Evolutionary conservation across 2,888 invertebrate species (phyloP).

Genomic region (Coelinius sp.): DNA sequence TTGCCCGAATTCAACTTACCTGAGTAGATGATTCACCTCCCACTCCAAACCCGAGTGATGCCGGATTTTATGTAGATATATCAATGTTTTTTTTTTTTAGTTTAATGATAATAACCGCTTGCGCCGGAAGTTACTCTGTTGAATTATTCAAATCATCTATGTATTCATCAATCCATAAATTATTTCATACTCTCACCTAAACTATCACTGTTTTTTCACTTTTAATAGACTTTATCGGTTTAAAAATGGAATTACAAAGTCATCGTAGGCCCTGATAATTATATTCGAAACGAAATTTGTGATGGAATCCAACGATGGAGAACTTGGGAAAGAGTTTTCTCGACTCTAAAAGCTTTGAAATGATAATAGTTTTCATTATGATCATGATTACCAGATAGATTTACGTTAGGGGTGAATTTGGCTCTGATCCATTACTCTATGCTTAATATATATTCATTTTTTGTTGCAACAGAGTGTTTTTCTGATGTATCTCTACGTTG

Average conservation of each 20-base stretch:
- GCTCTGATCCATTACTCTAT: too few relatives aligned
- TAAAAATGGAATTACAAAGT: too few relatives aligned
- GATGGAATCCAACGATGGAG: too few relatives aligned
- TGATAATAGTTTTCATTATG: too few relatives aligned
- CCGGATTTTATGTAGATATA: not conserved
- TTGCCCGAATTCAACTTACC: conserved; percentile 28
- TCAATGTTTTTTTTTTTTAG: not conserved
- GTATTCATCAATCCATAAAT: not conserved
- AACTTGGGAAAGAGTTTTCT: too few relatives aligned
- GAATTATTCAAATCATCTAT: not conserved
- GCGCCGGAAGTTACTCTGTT: not conserved
- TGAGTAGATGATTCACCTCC: not conserved
- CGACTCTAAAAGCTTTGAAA: too few relatives aligned
- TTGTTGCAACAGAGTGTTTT: conserved; percentile 69
- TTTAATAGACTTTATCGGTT: not conserved
- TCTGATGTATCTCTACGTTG: conserved; percentile 73
- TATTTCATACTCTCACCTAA: not conserved
- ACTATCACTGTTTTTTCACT: not conserved
- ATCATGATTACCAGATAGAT: too few relatives aligned
- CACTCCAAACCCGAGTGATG: not conserved
- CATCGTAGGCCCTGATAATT: too few relatives aligned
- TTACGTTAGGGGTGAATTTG: too few relatives aligned
- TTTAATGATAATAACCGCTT: not conserved
- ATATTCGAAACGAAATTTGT: too few relatives aligned
- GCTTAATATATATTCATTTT: too few relatives aligned